phyloP scores from a whole-genome alignment of 2,888 invertebrate genomes.

The Crematogaster levior region DNA sequence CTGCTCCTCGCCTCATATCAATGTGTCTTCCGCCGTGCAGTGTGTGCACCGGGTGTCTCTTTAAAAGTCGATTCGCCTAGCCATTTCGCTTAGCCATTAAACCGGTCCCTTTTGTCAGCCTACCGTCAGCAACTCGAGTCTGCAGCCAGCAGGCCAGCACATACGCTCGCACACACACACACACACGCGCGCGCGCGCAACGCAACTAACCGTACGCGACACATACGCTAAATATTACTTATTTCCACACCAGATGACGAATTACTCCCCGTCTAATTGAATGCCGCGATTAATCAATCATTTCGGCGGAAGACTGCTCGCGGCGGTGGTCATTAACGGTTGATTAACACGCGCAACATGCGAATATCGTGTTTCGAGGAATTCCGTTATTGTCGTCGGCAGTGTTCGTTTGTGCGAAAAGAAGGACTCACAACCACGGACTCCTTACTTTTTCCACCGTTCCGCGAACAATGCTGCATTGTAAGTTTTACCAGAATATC shows the following conservation, averaged over 20 bases:
- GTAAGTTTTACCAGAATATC: not conserved
- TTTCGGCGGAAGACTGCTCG: not conserved
- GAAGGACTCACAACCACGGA: not conserved
- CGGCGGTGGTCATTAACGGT: not conserved
- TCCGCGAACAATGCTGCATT: not conserved
- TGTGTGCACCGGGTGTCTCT: conserved; percentile 53
- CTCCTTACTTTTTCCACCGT: not conserved
- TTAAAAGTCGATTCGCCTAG: conserved; percentile 43
- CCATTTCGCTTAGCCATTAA: conserved; percentile 30
- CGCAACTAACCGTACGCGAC: not conserved
- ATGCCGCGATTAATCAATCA: conserved; percentile 25
- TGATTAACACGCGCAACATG: conserved; percentile 12
- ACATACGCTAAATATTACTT: conserved; percentile 22
- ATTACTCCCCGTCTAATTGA: conserved; percentile 39
- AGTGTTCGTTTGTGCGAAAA: too few relatives aligned
- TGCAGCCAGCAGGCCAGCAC: conserved; percentile 22
- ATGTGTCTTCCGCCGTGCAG: conserved; percentile 45
- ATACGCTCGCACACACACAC: not conserved
- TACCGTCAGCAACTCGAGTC: not conserved
- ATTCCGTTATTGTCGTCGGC: conserved; percentile 17
- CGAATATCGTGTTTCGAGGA: conserved; percentile 7
- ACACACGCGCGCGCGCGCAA: not conserved
- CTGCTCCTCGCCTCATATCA: conserved; percentile 44
- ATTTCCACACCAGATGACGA: conserved; percentile 42
- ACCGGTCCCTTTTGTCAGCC: conserved; percentile 55